Conservation (phyloP, 2,113 vertebrate species). For the Motacilla tschutschensis region DNA sequence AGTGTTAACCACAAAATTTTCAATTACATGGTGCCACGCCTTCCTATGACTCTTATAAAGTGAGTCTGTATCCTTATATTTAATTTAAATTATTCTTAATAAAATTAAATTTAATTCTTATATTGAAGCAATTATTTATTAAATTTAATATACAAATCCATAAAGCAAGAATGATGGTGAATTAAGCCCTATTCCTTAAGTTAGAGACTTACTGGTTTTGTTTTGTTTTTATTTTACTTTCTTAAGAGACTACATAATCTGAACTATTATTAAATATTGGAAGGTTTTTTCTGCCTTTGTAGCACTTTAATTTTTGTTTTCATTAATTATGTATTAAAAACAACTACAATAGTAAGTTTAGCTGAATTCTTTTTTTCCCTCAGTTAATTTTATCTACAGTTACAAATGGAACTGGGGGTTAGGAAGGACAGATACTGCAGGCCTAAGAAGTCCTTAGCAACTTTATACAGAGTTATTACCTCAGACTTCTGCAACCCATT, state of each 20-base stretch:
- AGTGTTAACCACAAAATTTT: neutral
- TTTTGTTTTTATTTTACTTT: neutral
- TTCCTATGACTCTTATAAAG: neutral
- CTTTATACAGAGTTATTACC: neutral
- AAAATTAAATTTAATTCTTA: neutral
- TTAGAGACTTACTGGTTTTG: neutral
- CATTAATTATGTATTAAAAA: neutral
- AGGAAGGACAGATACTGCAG: neutral
- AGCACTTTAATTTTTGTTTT: neutral
- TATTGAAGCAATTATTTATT: neutral
- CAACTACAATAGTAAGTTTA: neutral
- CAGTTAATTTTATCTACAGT: neutral
- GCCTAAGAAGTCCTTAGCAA: neutral
- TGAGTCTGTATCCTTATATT: neutral
- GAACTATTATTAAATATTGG: neutral
- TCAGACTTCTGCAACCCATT: slow-evolving; percentile 1
- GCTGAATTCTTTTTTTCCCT: neutral
- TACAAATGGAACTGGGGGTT: neutral
- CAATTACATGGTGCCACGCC: neutral
- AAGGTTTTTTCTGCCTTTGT: neutral
- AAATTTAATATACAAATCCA: neutral
- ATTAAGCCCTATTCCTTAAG: neutral
- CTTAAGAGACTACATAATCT: neutral
- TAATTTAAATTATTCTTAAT: neutral
- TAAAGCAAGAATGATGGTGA: neutral